A percentile compares a stretch with the other conserved stretches of the same genome.
These are phyloP conservation scores for Sebastes umbrosus DNA, from an alignment of 2,797 vertebrate genomes.

Conservation along the genomic window DNA sequence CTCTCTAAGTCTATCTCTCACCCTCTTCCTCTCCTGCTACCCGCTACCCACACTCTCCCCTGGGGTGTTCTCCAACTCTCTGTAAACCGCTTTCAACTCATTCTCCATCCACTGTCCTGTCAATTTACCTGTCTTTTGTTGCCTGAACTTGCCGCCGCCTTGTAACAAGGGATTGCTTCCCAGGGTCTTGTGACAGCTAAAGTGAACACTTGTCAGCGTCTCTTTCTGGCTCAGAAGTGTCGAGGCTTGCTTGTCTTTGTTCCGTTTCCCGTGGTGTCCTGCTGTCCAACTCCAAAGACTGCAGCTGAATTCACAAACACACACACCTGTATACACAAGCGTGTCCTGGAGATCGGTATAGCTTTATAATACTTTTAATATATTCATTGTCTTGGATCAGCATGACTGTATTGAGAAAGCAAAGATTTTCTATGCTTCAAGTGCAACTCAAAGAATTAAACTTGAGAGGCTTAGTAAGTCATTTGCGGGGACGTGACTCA, in stretches of 20 bases:
- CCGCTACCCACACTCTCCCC: conserved; percentile 65
- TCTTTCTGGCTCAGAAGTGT: conserved; percentile 49
- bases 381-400: conserved; percentile 29
- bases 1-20: conserved; percentile 64
- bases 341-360: not conserved
- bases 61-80: conserved; percentile 59
- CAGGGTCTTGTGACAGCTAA: conserved; percentile 53
- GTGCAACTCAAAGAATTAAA: conserved; percentile 20
- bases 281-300: conserved; percentile 18
- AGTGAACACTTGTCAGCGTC: conserved; percentile 69
- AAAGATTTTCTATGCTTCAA: conserved; percentile 20
- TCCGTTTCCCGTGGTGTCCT: conserved; percentile 20
- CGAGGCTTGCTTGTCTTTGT: conserved; percentile 36
- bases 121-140: conserved; percentile 71
- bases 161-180: conserved; percentile 63
- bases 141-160: conserved; percentile 61
- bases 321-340: not conserved
- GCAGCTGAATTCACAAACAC: conserved; percentile 36
- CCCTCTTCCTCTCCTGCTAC: conserved; percentile 51
- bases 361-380: not conserved
- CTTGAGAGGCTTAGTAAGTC: conserved; percentile 20
- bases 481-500: conserved; percentile 16
- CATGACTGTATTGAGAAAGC: conserved; percentile 24
- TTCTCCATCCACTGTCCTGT: conserved; percentile 65
- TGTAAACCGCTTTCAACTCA: conserved; percentile 60